Conservation (phyloP, 2,113 vertebrate species). For the Perca schrenkii region DNA sequence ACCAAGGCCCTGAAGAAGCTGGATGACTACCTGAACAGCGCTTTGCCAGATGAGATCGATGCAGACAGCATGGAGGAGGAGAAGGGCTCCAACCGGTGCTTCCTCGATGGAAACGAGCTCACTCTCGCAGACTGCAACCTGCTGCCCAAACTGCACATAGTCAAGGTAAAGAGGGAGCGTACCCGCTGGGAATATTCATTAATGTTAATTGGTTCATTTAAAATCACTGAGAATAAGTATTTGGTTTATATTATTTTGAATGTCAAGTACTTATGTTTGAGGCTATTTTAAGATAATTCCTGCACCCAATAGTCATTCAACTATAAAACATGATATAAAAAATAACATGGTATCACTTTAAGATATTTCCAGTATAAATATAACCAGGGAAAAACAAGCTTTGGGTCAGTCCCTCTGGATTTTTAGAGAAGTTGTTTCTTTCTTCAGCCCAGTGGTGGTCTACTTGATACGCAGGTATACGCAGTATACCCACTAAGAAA, state of each 20-base stretch:
- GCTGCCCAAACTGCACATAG: conserved; percentile 97
- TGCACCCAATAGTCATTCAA: neutral
- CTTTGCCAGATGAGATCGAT: conserved; percentile 94
- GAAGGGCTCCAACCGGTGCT: conserved; percentile 89
- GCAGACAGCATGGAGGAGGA: conserved; percentile 88
- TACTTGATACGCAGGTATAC: too few relatives aligned
- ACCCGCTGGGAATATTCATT: neutral
- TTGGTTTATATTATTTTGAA: neutral
- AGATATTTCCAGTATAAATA: too few relatives aligned
- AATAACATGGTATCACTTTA: neutral
- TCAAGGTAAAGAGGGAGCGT: conserved; percentile 88
- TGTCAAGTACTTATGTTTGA: neutral
- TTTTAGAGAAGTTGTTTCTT: too few relatives aligned
- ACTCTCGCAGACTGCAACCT: conserved; percentile 98
- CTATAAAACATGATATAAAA: neutral
- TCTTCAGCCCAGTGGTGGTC: too few relatives aligned
- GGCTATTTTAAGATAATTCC: neutral
- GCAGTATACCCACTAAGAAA: too few relatives aligned
- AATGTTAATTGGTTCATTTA: neutral
- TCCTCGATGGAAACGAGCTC: conserved; percentile 94
- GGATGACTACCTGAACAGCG: conserved; percentile 91
- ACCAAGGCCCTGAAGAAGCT: conserved; percentile 92
- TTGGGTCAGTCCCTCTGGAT: too few relatives aligned
- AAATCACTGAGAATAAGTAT: neutral
- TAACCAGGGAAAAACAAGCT: too few relatives aligned